Conservation (phyloP, 2,888 invertebrate species). For the Drosophila siamana region DNA sequence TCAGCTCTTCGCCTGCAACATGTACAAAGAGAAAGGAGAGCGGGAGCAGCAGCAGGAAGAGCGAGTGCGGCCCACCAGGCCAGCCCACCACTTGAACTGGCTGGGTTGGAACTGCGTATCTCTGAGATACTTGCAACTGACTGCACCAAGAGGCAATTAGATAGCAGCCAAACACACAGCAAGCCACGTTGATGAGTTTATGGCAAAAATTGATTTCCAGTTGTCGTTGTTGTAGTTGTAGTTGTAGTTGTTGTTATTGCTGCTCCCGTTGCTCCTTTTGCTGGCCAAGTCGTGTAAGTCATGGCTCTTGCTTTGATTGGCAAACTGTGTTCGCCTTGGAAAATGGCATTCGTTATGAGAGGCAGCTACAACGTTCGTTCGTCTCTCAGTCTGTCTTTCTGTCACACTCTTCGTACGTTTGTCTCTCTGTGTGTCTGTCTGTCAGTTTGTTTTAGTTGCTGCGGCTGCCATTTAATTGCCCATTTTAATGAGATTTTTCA, state of each 20-base stretch:
- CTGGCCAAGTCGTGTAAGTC: constrained; percentile 29
- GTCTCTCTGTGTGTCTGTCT: constrained; percentile 58
- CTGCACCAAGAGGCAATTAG: constrained; percentile 76
- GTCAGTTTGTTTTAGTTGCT: constrained; percentile 66
- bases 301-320: constrained; percentile 54
- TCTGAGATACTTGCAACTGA: constrained; percentile 68
- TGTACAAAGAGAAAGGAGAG: constrained; percentile 12
- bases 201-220: constrained; percentile 81
- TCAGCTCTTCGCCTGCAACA: constrained; percentile 17
- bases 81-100: constrained; percentile 56
- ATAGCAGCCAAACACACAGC: constrained; percentile 55
- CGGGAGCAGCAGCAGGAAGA: constrained; percentile 19
- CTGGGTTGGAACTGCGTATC: constrained; percentile 45
- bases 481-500: constrained; percentile 81
- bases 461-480: constrained; percentile 78
- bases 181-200: constrained; percentile 73
- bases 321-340: constrained; percentile 55
- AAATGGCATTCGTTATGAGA: constrained; percentile 63
- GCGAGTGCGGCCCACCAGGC: constrained; percentile 57
- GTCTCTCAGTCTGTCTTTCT: constrained; percentile 17
- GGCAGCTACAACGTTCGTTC: constrained; percentile 18
- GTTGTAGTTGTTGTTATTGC: constrained; percentile 37
- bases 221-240: constrained; percentile 60
- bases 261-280: constrained; percentile 53
- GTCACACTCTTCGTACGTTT: constrained; percentile 33